Percentiles rank a stretch among this genome's conserved stretches.
Conservation (phyloP, 2,113 vertebrate species). For the Eubucco bourcierii region DNA sequence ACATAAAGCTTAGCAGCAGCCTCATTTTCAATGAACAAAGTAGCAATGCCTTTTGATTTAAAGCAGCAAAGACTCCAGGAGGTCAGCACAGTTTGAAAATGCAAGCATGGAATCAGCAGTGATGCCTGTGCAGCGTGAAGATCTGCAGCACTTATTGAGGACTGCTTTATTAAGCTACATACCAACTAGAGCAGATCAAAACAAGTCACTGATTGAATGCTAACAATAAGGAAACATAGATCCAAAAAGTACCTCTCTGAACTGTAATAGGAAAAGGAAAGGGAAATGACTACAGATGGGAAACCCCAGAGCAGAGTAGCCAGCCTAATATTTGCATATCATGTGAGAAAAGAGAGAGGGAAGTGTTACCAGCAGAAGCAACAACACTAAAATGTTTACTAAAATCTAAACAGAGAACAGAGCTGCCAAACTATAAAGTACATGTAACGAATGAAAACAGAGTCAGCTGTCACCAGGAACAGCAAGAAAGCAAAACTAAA, state of each 20-base stretch:
- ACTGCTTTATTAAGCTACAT: background rate
- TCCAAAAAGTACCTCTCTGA: background rate
- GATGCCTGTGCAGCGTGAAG: background rate
- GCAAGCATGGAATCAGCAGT: background rate
- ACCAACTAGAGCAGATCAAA: background rate
- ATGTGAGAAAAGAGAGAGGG: background rate
- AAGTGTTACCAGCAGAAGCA: background rate
- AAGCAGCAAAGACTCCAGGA: background rate
- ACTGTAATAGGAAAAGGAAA: background rate
- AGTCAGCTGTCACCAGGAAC: background rate
- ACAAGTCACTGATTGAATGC: background rate
- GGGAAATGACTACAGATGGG: background rate
- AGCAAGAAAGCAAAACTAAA: background rate
- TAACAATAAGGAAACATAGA: background rate
- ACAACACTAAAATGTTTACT: background rate
- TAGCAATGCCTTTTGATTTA: background rate
- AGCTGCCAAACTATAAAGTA: background rate
- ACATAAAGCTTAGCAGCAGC: background rate
- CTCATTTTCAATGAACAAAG: background rate
- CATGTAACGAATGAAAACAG: background rate
- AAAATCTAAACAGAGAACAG: background rate
- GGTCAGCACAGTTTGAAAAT: background rate
- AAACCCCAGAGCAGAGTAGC: background rate
- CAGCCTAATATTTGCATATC: background rate
- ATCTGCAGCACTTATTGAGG: background rate